Conservation (phyloP, 2,797 vertebrate genomes). For the Halcyon leucocephala region DNA sequence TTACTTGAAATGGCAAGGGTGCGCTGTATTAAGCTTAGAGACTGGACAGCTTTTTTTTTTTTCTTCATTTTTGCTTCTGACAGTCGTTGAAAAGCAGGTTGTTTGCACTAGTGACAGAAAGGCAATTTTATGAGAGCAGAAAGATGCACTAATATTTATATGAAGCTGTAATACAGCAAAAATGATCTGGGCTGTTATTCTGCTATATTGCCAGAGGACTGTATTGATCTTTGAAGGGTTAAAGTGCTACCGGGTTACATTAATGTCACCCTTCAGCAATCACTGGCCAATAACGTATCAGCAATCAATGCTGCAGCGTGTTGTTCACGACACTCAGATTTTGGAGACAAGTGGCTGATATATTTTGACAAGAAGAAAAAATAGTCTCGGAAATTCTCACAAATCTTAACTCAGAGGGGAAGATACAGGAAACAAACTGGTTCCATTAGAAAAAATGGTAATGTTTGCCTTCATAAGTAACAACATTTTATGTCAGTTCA, state of each 20-base stretch:
- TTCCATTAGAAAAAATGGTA: slow-evolving; percentile 66
- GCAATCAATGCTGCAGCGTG: slow-evolving; percentile 64
- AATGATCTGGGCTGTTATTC: not conserved
- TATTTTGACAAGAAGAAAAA: slow-evolving; percentile 59
- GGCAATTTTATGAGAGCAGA: not conserved
- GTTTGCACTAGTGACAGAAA: not conserved
- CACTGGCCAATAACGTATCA: slow-evolving; percentile 53
- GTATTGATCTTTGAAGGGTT: slow-evolving; percentile 67
- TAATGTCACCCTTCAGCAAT: slow-evolving; percentile 66
- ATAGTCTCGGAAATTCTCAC: slow-evolving; percentile 25
- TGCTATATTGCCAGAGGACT: not conserved
- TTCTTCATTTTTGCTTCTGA: not conserved
- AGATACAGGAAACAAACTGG: slow-evolving; percentile 58
- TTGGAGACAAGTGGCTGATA: slow-evolving; percentile 56
- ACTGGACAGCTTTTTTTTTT: not conserved
- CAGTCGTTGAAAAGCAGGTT: not conserved
- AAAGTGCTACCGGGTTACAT: slow-evolving; percentile 63
- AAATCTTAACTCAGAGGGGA: slow-evolving; percentile 59
- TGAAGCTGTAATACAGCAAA: not conserved
- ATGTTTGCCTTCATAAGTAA: slow-evolving; percentile 72
- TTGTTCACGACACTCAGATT: slow-evolving; percentile 46
- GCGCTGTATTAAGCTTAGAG: not conserved
- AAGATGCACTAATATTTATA: not conserved
- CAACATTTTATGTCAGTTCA: slow-evolving; percentile 69
- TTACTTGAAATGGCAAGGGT: not conserved